Conservation (phyloP, 2,113 vertebrate species). For the Engraulis encrasicolus region DNA sequence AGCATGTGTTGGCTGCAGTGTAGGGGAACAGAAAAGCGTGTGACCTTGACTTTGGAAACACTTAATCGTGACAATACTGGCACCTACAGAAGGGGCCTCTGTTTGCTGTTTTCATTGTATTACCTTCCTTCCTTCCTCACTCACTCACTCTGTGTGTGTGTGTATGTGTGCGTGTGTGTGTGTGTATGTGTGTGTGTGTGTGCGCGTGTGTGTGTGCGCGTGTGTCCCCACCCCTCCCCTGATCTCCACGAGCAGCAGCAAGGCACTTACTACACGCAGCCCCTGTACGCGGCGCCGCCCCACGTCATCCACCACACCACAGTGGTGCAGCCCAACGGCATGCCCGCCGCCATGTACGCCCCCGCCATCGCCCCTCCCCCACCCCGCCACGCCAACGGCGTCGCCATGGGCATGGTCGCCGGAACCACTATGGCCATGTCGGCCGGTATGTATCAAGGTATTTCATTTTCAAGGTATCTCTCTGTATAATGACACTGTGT, state of each 20-base stretch:
- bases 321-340: constrained; percentile 97
- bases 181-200: not conserved
- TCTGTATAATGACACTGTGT: too few relatives aligned
- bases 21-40: not conserved
- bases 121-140: not conserved
- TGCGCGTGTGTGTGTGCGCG: not conserved
- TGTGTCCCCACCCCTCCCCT: too few relatives aligned
- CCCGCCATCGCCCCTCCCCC: constrained; percentile 80
- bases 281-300: constrained; percentile 94
- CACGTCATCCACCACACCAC: constrained; percentile 99
- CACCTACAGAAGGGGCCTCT: not conserved
- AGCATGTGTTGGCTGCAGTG: not conserved
- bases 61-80: not conserved
- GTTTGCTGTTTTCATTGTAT: not conserved
- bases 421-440: constrained; percentile 99
- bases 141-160: not conserved
- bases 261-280: constrained; percentile 96
- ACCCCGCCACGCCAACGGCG: constrained; percentile 81
- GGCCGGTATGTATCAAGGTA: constrained; percentile 81
- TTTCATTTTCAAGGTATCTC: too few relatives aligned
- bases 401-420: constrained; percentile 97
- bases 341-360: constrained; percentile 95
- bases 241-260: constrained; percentile 80
- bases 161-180: not conserved
- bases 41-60: not conserved